Evolutionary conservation across 2,888 invertebrate species (phyloP), one percentile per base, ranked within the genome.

Genomic region (Parnassius glacialis): DNA sequence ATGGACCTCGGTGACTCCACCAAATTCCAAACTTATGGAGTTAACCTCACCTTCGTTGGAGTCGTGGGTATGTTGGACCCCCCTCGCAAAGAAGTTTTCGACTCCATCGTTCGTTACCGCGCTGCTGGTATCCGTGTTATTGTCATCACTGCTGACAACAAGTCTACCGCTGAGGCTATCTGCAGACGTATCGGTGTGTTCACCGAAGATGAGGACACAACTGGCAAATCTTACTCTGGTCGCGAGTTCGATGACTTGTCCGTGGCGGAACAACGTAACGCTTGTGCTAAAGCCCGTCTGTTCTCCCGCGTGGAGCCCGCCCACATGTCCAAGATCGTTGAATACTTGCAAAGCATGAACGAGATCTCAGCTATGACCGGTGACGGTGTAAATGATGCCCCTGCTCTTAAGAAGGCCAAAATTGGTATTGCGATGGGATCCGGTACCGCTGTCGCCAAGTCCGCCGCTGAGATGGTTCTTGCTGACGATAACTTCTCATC

Each of bases 311-410:
- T 99, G 64, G 99, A 99, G 86, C 99, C 99, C 64, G 95, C 98
- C 64, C 99, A 99, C 94, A 99, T 99, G 92, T 98, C 98, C 73
- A 99, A 99, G 94, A 99, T 99, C 84, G 96, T 99, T 85, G 99
- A 99, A 84, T 99, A 92, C 92, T 93, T 99, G 87, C 99, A 99
- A 88, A 95, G 97, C 92, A 99, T 99, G 96, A 99, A 99, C 88
- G 98, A 98, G 92, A 98, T 99, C 90, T 98, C 99, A 71, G 99
- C 99, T 85, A 99, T 99, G 99, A 99, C 99, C 89, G 99, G 99
- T 93, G 99, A 99, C 90, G 99, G 99, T 96, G 99, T 99, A 69
- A 99, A 99, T 87, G 99, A 99, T 87, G 99, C 99, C 57, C 99
- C 99, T 61, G 99, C 99, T 68, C 93, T 99, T 88, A 99, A 99